Base-by-base conservation (phyloP, 2,888 invertebrate species). In the Nomada fucata region DNA sequence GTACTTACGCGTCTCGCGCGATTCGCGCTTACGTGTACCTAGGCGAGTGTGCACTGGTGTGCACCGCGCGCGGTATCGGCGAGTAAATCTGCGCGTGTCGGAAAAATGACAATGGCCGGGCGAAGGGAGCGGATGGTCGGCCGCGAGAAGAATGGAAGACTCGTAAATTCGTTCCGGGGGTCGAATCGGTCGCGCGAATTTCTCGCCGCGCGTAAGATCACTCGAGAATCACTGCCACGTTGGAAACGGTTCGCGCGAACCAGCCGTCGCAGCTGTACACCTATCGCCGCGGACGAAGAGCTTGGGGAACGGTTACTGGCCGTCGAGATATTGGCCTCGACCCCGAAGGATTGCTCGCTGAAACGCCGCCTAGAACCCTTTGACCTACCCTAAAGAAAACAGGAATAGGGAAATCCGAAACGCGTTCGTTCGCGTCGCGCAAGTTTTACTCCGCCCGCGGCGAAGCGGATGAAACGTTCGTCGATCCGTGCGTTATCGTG, bases 221-320 rank as follows among this genome's bases (percentile, higher is more conserved):
- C 63, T 74, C 63, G 76, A 20, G 79, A 85, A 85, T 85, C 82
- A 75, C 85, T 85, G 82, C 82, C 79, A 82, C 76, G 85, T 85
- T 81, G 85, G 80, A 76, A 85, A 85, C 85, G 70, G 84, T 79
- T 82, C 85, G 82, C 76, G 79, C 78, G 73, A 86, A 83, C 76
- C 76, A 80, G 69, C 85, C 76, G 59, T 73, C 65, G 73, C 63
- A 36, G 29, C 72, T 77, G 50, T 75, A 20, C 23, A 79, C 59
- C 61, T 78, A 84, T 85, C 81, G 68, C 57, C 60, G 57, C 20
- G 84, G 84, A 84, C 84, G 84, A 85, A 82, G 85, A 79, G 64
- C 64, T 55, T 79, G 85, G 82, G 47, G 69, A 85, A 82, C 85
- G 85, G 85, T 86, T 85, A 84, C 82, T 85, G 85, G 82, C 82